Evolutionary conservation across 64 coral and sea anemone species (phyloP), one percentile per base, ranked within the genome.

Genomic region (Hydrozoanthus tunicans): DNA sequence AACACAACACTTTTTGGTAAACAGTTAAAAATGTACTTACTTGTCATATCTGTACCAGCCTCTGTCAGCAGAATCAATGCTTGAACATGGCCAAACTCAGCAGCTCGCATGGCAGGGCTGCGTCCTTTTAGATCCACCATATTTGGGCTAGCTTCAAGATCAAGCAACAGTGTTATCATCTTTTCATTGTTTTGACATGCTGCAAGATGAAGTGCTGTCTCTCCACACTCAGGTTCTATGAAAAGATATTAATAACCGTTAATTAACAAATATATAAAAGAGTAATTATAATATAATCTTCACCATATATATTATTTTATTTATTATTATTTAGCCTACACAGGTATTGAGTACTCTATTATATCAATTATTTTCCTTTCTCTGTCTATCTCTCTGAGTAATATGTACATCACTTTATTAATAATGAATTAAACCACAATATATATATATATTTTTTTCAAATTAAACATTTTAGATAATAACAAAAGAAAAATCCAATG

Each of bases 181-280:
- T 90, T 94, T n/a, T 99, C 97, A 64, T 99, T 96, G 24, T 99
- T 99, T 77, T 99, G 93, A 58, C 94, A 99, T 73, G 97, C 97
- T 6, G 97, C 97, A 58, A 99, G 56, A 60, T 99, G 97, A n/a
- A 99, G 92, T 3, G 91, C 97, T 67, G 97, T 95, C 64, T 99
- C 97, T 3, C 97, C 97, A 92, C 95, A 81, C 63, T 99, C 94
- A 51, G 90, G 89, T 73, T 99, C 97, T 99, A 73, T 70, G 17
- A 63, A 86, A 80, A 6, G 7, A 14, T 66, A 83, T 7, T 6
- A 73, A 51, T 53, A 12, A 58, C 9, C 1, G 3, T 3, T 24
- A 10, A 17, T 73, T 43, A 43, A 43, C 32, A 43, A 43, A 43
- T 43, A 43, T 2, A 43, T 43, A 43, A 43, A 43, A 43, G 32